Evolutionary conservation across 2,113 vertebrate species (phyloP), one percentile per base, ranked within the genome.

Genomic region (Myanophis thanlyinensis): DNA sequence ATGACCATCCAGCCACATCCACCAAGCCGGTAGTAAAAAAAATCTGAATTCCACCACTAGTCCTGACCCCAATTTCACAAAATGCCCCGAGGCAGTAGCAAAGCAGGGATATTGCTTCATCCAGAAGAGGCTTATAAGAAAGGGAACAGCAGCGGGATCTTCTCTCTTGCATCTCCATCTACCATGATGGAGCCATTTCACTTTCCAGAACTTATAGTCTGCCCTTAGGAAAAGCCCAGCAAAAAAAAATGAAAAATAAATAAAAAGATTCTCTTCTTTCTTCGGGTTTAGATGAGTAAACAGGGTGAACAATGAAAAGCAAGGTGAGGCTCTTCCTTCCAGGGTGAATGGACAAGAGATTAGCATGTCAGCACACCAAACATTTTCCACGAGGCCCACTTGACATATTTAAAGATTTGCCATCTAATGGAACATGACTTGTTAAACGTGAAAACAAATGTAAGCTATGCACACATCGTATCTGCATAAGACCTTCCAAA

Each of bases 281-380:
- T 90, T 89, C 95, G 95, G 94, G 93, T 95, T 95, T 87, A 54
- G 49, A 95, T 54, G 92, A 89, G 46, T 59, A 88, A 62, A 92
- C 25, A 94, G 87, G 93, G 91, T 93, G 93, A 96, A 97, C 96
- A 97, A 96, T 95, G 85, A 92, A 91, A 90, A 94, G 46, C 0
- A 25, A 93, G 93, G 96, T 89, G 94, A 94, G 88, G 90, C 93
- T 96, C 95, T 95, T 96, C 96, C 97, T 97, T 96, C 94, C 80
- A 35, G 85, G 92, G n/a, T 90, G 91, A 91, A 94, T 90, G 3
- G 5, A 89, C 91, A 92, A 44, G 85, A 91, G 35, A 13, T 52
- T 93, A 48, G 44, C 7, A 27, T 47, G 87, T 10, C 3, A 91
- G 89, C 35, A 46, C 51, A 92, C 91, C 92, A 95, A 86, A 84